phyloP scores from a whole-genome alignment of 1,140 invertebrate species.

The Saccostrea cuccullata region DNA sequence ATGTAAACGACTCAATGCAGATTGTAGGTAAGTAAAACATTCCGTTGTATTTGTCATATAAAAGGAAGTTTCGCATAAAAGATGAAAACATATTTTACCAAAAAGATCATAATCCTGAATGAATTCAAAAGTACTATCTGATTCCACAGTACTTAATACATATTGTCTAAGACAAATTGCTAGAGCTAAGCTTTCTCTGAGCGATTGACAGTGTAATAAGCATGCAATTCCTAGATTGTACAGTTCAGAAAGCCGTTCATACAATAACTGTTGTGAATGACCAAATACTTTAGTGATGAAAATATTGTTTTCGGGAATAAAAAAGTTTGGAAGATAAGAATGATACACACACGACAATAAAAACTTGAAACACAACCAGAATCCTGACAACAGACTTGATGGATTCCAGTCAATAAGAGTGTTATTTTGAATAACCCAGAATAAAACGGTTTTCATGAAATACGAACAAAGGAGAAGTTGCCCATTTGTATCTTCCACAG shows the following conservation, averaged over 20 bases:
- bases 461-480: too few species aligned
- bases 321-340: too few species aligned
- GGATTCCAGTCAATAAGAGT: too few species aligned
- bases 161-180: neutral
- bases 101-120: neutral
- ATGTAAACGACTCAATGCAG: neutral
- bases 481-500: too few species aligned
- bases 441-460: too few species aligned
- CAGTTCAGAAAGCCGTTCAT: neutral
- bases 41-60: neutral
- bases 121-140: neutral
- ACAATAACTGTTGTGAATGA: neutral
- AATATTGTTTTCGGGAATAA: neutral
- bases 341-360: too few species aligned
- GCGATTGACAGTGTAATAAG: neutral
- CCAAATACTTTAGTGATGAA: neutral
- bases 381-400: too few species aligned
- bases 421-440: too few species aligned
- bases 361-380: too few species aligned
- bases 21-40: neutral
- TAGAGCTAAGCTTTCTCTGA: neutral
- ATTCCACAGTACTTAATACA: neutral
- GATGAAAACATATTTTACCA: neutral
- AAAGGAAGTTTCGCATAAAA: neutral
- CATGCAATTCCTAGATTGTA: neutral